Base-by-base conservation (phyloP, 2,797 vertebrate species). In the Pseudopleuronectes americanus region DNA sequence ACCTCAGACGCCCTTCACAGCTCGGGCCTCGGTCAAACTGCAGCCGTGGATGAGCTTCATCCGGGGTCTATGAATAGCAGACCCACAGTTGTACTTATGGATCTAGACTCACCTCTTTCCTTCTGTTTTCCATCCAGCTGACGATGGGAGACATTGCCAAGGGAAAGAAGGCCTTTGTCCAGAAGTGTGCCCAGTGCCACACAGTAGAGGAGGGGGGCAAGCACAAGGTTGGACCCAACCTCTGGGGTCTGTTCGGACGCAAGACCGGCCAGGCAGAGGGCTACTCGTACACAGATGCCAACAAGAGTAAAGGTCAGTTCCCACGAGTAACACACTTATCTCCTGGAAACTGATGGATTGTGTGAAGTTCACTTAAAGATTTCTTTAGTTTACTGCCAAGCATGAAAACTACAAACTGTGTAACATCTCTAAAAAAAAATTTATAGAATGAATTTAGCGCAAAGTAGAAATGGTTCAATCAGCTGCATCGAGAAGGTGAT, bases 141-240 rank as follows among this genome's bases (percentile, higher is more conserved):
- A 93, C 86, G 49, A 96, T 94, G 94, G 93, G 90, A 83, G 92
- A 96, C 86, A 36, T 83, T 62, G 92, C 88, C 23, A 94, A 96
- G 68, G 93, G 94, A 84, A 96, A 94, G 89, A 94, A 94, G 87
- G 84, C 92, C 10, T 97, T 96, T 43, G 89, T 94, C 84, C 93
- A 96, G 84, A 95, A 96, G 90, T 96, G 94, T 81, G 86, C 91
- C 22, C 92, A 95, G 79, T 96, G 96, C 85, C 94, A 95, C 89
- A 91, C 94, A 1, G 91, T 96, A 59, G 95, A 96, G 77, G 84
- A 95, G 19, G 87, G 79, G 5, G 93, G 95, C 68, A 96, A 96
- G 59, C 94, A 95, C 75, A 96, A 95, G 84, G 93, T 91, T 8
- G 94, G 93, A 1, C 92, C 95, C 76, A 95, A 96, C 80, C 92